Evolutionary conservation across 2,113 vertebrate species (phyloP).

Genomic region (Sprattus sprattus): DNA sequence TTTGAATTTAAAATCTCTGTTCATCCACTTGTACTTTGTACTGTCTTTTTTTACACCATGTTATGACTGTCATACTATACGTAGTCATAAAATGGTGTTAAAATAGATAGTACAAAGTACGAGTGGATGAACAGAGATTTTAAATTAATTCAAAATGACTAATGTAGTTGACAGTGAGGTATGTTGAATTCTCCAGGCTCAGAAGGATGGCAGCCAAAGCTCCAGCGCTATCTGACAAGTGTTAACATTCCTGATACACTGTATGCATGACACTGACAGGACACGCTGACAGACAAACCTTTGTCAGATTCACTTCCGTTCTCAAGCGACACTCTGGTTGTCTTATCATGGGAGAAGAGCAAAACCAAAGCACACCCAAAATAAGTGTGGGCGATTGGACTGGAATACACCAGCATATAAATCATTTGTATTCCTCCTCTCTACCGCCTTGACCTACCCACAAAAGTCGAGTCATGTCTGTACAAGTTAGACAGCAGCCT

Average conservation of each 20-base stretch:
- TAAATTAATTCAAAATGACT: not conserved
- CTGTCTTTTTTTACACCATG: no score
- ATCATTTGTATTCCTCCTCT: not conserved
- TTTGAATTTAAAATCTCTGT: no score
- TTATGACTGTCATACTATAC: no score
- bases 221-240: not conserved
- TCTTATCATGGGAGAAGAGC: not conserved
- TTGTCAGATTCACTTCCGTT: not conserved
- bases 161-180: not conserved
- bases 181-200: no score
- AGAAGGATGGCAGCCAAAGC: not conserved
- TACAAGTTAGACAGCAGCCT: constrained; percentile 11
- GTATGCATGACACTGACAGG: not conserved
- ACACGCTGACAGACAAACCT: not conserved
- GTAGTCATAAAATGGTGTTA: not conserved
- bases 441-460: not conserved
- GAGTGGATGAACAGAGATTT: not conserved
- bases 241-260: not conserved
- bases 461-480: constrained; percentile 9
- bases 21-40: no score
- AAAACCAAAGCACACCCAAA: not conserved
- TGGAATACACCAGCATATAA: not conserved
- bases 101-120: not conserved
- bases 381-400: not conserved
- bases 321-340: not conserved